Conservation (phyloP, 2,888 invertebrate species). For the Neoitamus cyanurus region DNA sequence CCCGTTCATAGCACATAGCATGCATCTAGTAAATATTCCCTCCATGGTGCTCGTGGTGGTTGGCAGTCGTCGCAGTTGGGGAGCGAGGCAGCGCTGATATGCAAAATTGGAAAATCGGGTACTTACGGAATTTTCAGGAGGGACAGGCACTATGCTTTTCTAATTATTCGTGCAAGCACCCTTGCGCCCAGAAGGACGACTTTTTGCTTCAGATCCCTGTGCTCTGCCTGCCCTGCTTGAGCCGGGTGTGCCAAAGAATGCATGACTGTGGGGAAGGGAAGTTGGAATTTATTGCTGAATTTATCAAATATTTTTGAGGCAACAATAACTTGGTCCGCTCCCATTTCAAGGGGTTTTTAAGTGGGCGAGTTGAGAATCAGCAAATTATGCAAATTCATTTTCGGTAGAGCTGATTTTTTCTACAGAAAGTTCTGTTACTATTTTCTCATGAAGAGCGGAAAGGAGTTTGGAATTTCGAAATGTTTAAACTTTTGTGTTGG, state of each 20-base stretch:
- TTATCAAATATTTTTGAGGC: conserved; percentile 5
- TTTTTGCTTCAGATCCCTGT: neutral
- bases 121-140: neutral
- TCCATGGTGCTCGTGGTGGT: neutral
- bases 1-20: neutral
- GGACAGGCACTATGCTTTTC: neutral
- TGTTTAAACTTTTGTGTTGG: neutral
- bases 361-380: neutral
- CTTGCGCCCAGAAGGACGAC: neutral
- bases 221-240: neutral
- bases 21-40: neutral
- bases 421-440: neutral
- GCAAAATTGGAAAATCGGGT: conserved; percentile 1
- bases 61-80: neutral
- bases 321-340: neutral
- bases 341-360: neutral
- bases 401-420: neutral
- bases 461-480: neutral
- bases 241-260: neutral
- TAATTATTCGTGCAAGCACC: neutral
- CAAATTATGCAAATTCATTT: neutral
- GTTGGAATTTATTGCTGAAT: neutral
- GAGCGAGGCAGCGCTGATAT: neutral
- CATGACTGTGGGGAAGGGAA: neutral
- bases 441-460: neutral